A percentile compares a stretch with the other conserved stretches of the same genome.
Evolutionary conservation across 2,888 invertebrate genomes (phyloP).

Genomic region (Orchestes rusci): DNA sequence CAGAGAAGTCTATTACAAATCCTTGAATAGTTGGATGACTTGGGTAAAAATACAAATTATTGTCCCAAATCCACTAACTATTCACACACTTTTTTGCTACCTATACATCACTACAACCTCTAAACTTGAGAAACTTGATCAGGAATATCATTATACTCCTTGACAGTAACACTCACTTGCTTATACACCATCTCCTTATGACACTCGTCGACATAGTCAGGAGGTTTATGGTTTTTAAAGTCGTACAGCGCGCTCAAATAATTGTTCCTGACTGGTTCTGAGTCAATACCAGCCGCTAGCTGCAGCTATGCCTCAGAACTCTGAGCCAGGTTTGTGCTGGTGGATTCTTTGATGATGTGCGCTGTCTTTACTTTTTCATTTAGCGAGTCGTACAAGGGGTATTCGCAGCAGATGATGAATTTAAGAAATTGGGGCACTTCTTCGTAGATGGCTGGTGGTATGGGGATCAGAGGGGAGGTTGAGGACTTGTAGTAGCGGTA

Average conservation of each 20-base stretch:
- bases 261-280: constrained; percentile 23
- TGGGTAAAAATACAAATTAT: too few relatives aligned
- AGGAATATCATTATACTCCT: too few relatives aligned
- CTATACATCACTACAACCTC: too few relatives aligned
- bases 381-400: constrained; percentile 75
- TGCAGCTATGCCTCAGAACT: constrained; percentile 67
- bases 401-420: constrained; percentile 80
- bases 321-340: constrained; percentile 60
- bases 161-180: too few relatives aligned
- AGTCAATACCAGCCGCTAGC: constrained; percentile 41
- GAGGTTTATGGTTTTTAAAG: constrained; percentile 16
- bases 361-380: constrained; percentile 54
- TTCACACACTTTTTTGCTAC: too few relatives aligned
- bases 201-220: too few relatives aligned
- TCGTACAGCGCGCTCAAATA: constrained; percentile 18
- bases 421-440: constrained; percentile 79
- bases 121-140: too few relatives aligned
- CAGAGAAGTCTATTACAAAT: too few relatives aligned
- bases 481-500: constrained; percentile 83
- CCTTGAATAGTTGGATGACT: too few relatives aligned
- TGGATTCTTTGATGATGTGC: constrained; percentile 59
- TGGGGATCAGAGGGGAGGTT: constrained; percentile 83
- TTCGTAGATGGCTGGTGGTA: constrained; percentile 81
- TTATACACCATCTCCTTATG: too few relatives aligned
- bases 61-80: too few relatives aligned